Base-by-base conservation (phyloP, 2,113 vertebrate species). In the Malaclemys terrapin region DNA sequence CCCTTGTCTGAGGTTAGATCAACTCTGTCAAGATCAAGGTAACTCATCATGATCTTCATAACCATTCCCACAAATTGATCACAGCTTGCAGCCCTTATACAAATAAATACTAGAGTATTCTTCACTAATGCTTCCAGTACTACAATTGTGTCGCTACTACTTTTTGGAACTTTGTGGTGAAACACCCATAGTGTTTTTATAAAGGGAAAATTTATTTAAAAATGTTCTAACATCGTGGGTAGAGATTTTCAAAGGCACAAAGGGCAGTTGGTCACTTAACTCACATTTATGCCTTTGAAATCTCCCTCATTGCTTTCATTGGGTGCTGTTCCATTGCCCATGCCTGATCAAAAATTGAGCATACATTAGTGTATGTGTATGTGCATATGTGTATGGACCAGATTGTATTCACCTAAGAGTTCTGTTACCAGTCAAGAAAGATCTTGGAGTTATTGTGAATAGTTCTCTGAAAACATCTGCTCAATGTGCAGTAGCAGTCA, bases 241-340 rank as follows among this genome's bases (percentile, higher is more conserved):
- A 49, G 52, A 96, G 82, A 79, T 62, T 86, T 62, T 91, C 87
- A 91, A 88, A n/a, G 87, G 75, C 50, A 90, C 49, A 25, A 91
- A 54, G 89, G 47, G 82, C 2, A 50, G 35, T 1, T 76, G 9
- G 65, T 69, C 65, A n/a, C 10, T 20, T 69, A 35, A 42, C 42
- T 25, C 42, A 11, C 5, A 45, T 24, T 45, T 76, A 13, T 35
- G 45, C 29, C 84, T 54, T 85, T 76, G 56, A 95, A 81, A 4
- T 56, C 4, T 24, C 90, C 45, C 54, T 53, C 72, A 88, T 25
- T 85, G 82, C 56, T 20, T 22, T 86, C 79, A n/a, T 53, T 84
- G 31, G 20, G 42, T 79, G 65, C 9, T 31, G 88, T 13, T 19
- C 83, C 20, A 1, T 82, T 88, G 50, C 25, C 24, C 54, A 62